phyloP scores from a whole-genome alignment of 2,797 vertebrate genomes.

The Phrynocephalus forsythii region DNA sequence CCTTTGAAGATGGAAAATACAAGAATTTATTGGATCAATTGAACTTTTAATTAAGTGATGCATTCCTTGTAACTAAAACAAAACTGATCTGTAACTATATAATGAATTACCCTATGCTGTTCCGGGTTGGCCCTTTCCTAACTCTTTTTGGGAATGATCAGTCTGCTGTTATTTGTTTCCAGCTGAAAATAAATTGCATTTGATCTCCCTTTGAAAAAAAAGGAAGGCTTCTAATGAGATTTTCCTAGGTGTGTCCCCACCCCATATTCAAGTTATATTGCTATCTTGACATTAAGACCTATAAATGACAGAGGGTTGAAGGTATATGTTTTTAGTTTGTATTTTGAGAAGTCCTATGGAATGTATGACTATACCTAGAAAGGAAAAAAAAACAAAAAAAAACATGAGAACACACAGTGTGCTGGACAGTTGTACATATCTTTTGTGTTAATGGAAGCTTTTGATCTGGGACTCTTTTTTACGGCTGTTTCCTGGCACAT shows the following conservation, averaged over 20 bases:
- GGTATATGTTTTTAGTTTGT: background rate
- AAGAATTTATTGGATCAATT: too few relatives aligned
- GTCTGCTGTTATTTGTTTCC: too few relatives aligned
- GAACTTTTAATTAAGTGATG: too few relatives aligned
- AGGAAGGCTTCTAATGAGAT: background rate
- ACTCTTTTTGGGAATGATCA: too few relatives aligned
- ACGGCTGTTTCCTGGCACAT: background rate
- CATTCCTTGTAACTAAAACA: too few relatives aligned
- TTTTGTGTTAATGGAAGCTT: background rate
- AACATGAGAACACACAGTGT: background rate
- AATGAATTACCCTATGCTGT: too few relatives aligned
- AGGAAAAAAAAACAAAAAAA: background rate
- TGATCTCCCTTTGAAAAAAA: too few relatives aligned
- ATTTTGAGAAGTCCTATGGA: background rate
- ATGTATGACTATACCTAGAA: background rate
- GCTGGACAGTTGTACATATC: background rate
- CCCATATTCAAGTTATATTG: background rate
- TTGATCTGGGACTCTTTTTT: background rate
- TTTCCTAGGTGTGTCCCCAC: too few relatives aligned
- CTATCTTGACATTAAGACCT: background rate
- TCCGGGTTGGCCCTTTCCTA: too few relatives aligned
- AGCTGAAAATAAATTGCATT: too few relatives aligned
- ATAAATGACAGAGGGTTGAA: background rate
- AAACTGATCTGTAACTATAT: too few relatives aligned
- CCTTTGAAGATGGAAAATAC: background rate